These are phyloP conservation scores for Gastrophysa polygoni DNA, from an alignment of 2,888 invertebrate species.

Conservation along the genomic window DNA sequence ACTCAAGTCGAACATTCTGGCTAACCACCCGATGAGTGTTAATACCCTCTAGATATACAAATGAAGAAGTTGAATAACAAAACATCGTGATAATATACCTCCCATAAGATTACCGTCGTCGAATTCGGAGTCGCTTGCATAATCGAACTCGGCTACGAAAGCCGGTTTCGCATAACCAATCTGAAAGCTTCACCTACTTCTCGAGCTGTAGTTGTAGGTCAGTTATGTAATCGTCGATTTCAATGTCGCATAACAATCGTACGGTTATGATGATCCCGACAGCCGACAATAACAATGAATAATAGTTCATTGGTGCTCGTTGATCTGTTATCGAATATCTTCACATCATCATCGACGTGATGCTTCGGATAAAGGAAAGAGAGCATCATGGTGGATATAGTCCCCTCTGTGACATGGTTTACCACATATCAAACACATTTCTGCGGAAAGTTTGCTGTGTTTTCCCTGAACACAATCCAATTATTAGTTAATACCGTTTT, in stretches of 20 bases:
- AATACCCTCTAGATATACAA: neutral
- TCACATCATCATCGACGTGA: too few relatives aligned
- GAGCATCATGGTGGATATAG: too few relatives aligned
- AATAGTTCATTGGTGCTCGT: too few relatives aligned
- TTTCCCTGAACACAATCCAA: too few relatives aligned
- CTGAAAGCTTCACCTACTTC: constrained; percentile 30
- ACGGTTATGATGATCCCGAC: neutral
- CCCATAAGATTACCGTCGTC: neutral
- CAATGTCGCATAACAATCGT: constrained; percentile 31
- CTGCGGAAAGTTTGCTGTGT: too few relatives aligned
- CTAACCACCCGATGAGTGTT: neutral
- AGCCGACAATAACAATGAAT: too few relatives aligned
- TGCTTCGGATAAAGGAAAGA: too few relatives aligned
- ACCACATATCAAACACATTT: too few relatives aligned
- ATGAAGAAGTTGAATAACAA: neutral
- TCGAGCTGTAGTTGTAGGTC: constrained; percentile 33
- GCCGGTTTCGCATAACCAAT: constrained; percentile 26
- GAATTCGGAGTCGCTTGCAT: neutral
- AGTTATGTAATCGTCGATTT: constrained; percentile 36
- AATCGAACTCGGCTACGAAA: constrained; percentile 24
- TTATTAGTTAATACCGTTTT: too few relatives aligned
- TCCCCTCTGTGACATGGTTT: too few relatives aligned
- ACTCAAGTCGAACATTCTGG: neutral
- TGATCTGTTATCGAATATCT: too few relatives aligned
- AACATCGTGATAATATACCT: neutral